phyloP scores from a whole-genome alignment of 2,797 vertebrate genomes.

The Micropoecilia bifurca region DNA sequence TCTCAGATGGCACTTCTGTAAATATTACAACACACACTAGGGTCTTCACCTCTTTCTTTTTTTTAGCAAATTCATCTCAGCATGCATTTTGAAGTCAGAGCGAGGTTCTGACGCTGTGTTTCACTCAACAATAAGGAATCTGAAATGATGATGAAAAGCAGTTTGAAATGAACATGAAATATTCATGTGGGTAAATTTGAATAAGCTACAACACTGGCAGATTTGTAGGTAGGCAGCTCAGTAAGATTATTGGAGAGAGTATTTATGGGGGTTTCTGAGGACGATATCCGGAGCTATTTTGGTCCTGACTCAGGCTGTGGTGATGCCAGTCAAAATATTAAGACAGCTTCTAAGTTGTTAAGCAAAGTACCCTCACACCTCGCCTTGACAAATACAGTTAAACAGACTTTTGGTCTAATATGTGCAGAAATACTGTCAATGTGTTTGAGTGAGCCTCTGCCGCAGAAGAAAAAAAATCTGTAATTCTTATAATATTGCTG shows the following conservation, averaged over 20 bases:
- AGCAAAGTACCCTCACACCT: slow-evolving; percentile 32
- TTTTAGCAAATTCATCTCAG: slow-evolving; percentile 50
- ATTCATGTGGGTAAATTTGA: slow-evolving; percentile 79
- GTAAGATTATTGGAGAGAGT: slow-evolving; percentile 61
- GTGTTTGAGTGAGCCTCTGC: slow-evolving; percentile 23
- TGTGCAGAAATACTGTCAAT: slow-evolving; percentile 33
- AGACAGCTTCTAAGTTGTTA: slow-evolving; percentile 40
- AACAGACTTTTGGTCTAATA: slow-evolving; percentile 42
- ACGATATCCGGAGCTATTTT: slow-evolving; percentile 64
- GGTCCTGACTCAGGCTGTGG: slow-evolving; percentile 36
- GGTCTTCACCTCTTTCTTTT: slow-evolving; percentile 30
- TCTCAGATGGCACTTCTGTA: slow-evolving; percentile 58
- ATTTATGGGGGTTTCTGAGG: slow-evolving; percentile 55
- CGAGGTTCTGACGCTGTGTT: slow-evolving; percentile 43
- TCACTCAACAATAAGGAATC: slow-evolving; percentile 50
- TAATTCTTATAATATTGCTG: slow-evolving; percentile 15
- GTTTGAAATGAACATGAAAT: slow-evolving; percentile 74
- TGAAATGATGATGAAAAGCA: slow-evolving; percentile 72
- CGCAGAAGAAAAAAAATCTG: slow-evolving; percentile 9
- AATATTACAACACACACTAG: slow-evolving; percentile 64
- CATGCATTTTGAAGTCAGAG: slow-evolving; percentile 52
- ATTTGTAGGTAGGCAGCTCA: slow-evolving; percentile 66
- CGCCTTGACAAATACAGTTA: slow-evolving; percentile 11
- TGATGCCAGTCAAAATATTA: slow-evolving; percentile 43
- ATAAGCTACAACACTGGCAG: slow-evolving; percentile 74